Evolutionary conservation across 37 sponge, comb jelly and placozoan genomes (phyloP).

Genomic region (Mnemiopsis leidyi): DNA sequence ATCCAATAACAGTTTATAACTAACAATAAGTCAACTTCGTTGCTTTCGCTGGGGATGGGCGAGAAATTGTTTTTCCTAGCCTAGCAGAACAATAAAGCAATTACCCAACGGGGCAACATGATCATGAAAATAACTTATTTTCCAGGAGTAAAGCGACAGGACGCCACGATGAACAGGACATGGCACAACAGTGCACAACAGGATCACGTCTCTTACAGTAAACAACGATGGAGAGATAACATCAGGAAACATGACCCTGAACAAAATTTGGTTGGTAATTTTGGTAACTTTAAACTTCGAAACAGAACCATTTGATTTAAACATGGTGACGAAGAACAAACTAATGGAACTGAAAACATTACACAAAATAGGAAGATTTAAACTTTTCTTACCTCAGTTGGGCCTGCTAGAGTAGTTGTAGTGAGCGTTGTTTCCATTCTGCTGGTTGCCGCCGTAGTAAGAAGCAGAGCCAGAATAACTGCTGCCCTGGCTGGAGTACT

Average conservation of each 20-base stretch:
- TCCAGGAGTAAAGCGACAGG: no score
- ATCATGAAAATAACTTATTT: no score
- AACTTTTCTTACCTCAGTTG: slow-evolving; percentile 50
- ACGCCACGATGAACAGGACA: not conserved
- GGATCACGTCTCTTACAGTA: not conserved
- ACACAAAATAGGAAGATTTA: no score
- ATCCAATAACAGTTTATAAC: not conserved
- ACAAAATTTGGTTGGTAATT: not conserved
- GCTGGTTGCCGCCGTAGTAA: not conserved
- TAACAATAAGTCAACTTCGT: not conserved
- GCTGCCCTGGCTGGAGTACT: not conserved
- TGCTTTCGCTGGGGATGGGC: not conserved
- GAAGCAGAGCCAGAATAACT: not conserved
- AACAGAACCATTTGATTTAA: not conserved
- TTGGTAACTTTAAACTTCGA: not conserved
- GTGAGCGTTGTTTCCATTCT: not conserved
- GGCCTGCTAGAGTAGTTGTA: slow-evolving; percentile 47
- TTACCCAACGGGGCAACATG: no score
- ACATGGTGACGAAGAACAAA: not conserved
- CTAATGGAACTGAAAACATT: no score
- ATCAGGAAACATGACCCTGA: not conserved
- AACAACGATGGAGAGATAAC: not conserved
- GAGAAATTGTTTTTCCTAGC: no score
- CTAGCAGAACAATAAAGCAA: no score
- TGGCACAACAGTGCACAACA: not conserved